Evolutionary conservation across 2,888 invertebrate genomes (phyloP).

Genomic region (Netelia melanura): DNA sequence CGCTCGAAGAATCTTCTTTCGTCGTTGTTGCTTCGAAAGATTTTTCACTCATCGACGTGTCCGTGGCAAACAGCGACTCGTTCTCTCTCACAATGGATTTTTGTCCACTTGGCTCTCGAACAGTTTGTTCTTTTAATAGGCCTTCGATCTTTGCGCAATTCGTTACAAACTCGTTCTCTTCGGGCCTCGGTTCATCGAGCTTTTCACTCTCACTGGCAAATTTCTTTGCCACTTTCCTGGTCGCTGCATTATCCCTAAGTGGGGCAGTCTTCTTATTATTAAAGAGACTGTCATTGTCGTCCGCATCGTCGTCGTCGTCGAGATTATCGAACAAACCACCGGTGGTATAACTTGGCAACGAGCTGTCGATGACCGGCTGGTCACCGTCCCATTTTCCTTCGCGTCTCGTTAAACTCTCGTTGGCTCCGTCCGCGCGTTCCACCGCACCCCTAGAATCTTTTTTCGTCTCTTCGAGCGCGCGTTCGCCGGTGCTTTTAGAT

Average conservation of each 20-base stretch:
- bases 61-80: background rate
- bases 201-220: constrained; percentile 34
- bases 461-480: constrained; percentile 66
- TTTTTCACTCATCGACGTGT: constrained; percentile 18
- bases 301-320: constrained; percentile 70
- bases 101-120: constrained; percentile 23
- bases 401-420: constrained; percentile 45
- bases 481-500: constrained; percentile 43
- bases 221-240: constrained; percentile 41
- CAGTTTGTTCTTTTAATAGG: constrained; percentile 41
- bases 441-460: constrained; percentile 65
- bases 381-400: constrained; percentile 51
- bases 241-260: constrained; percentile 16
- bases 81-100: constrained; percentile 24
- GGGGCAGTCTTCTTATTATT: constrained; percentile 58
- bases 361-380: constrained; percentile 28
- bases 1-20: background rate
- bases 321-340: constrained; percentile 70
- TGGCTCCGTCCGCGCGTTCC: constrained; percentile 45
- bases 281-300: constrained; percentile 77
- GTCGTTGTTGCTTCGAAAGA: constrained; percentile 7
- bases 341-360: constrained; percentile 60
- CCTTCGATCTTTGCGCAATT: constrained; percentile 45
- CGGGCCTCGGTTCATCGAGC: constrained; percentile 9
- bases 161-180: constrained; percentile 25